Base-by-base conservation (phyloP, 2,888 invertebrate species). In the Ophion ellenae region DNA sequence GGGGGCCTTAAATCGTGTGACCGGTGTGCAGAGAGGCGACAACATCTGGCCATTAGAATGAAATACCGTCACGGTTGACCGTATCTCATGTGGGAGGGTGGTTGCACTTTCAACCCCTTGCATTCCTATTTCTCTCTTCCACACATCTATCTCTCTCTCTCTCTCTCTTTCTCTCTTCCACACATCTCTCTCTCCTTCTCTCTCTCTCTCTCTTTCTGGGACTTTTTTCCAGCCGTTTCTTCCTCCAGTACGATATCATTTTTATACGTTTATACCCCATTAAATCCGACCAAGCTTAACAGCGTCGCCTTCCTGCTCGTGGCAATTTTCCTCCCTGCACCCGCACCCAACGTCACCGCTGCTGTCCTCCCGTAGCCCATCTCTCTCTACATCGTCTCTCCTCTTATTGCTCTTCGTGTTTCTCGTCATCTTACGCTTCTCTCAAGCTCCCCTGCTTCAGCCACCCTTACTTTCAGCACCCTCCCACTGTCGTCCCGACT, bases 31-130 rank as follows among this genome's bases (percentile, higher is more conserved):
- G 89, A 89, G 89, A 88, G 89, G 89, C 89, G 91, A 91, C 91
- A 91, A 91, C 91, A 90, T 91, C 91, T 90, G 91, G 90, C 90
- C 90, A 89, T 89, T 89, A 89, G 89, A 90, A 90, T 91, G 91
- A 91, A 90, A 91, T 91, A 91, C 89, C 86, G 90, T 77, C 87
- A 81, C 69, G 85, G 89, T 87, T 91, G 90, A 90, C 88, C 90
- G 90, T 90, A 90, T 90, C 91, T 91, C 89, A 89, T 83, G 86
- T 47, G 47, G 87, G 88, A 67, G 88, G 85, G 78, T 78, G 78
- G 70, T 53, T 78, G 74, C 71, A 78, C 53, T 67, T 45, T 74
- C 85, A 76, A 63, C 81, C 85, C 53, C 74, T 75, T 66, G 64
- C 81, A 36, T 74, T 81, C 74, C 77, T 81, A 73, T 71, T 71